A percentile compares a stretch with the other conserved stretches of the same genome.
phyloP scores from a whole-genome alignment of 1,140 invertebrate genomes.

The Drosophila kepulauana region DNA sequence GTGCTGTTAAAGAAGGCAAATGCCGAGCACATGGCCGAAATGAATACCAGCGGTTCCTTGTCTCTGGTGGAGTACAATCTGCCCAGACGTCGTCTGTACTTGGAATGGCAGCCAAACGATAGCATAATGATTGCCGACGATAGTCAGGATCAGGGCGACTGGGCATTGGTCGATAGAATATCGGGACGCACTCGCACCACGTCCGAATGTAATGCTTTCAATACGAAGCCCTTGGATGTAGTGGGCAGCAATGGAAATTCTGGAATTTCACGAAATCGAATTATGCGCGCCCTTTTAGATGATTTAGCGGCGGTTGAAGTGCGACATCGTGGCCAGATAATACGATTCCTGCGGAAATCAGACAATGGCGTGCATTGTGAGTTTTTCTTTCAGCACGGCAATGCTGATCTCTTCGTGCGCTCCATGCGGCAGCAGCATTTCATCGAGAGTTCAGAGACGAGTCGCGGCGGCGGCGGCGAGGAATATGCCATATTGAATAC shows the following conservation, averaged over 20 bases:
- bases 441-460: slow-evolving; percentile 58
- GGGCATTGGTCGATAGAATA: slow-evolving; percentile 92
- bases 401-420: slow-evolving; percentile 91
- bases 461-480: slow-evolving; percentile 47
- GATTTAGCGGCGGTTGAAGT: slow-evolving; percentile 89
- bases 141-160: slow-evolving; percentile 90
- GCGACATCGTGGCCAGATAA: slow-evolving; percentile 88
- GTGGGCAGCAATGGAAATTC: slow-evolving; percentile 38
- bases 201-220: slow-evolving; percentile 85
- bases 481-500: slow-evolving; percentile 73
- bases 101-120: slow-evolving; percentile 93
- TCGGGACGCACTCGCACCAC: slow-evolving; percentile 86
- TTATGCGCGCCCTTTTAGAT: slow-evolving; percentile 88
- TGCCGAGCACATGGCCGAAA: slow-evolving; percentile 86
- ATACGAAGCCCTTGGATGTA: slow-evolving; percentile 66
- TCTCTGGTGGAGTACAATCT: slow-evolving; percentile 86
- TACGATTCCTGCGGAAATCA: slow-evolving; percentile 89
- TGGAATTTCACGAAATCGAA: slow-evolving; percentile 84
- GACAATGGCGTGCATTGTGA: slow-evolving; percentile 91
- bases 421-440: slow-evolving; percentile 86
- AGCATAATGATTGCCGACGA: slow-evolving; percentile 90
- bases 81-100: slow-evolving; percentile 85
- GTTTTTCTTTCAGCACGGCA: slow-evolving; percentile 94
- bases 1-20: slow-evolving; percentile 87
- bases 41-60: slow-evolving; percentile 88